phyloP scores from a whole-genome alignment of 2,888 invertebrate species.

The Dynastes hyllus region DNA sequence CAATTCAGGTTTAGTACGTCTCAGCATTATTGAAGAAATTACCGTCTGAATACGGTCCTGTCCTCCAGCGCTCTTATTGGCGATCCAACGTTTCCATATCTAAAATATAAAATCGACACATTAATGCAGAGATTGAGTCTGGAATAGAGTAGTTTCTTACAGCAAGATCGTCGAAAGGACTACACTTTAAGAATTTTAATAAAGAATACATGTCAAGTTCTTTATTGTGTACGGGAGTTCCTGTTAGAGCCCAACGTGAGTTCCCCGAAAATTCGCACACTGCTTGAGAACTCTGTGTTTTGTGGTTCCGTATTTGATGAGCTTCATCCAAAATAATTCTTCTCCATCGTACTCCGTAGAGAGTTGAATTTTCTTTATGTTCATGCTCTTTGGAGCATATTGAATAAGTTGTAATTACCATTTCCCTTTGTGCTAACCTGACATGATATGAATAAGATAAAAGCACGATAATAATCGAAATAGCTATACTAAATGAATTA shows the following conservation, averaged over 20 bases:
- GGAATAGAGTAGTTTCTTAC: conserved; percentile 66
- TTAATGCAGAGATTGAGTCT: too few relatives aligned
- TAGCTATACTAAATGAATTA: too few relatives aligned
- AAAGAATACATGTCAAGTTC: conserved; percentile 87
- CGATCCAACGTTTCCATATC: conserved; percentile 96
- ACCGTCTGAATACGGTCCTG: conserved; percentile 88
- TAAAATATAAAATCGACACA: conserved; percentile 59
- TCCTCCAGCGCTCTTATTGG: conserved; percentile 86
- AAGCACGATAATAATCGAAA: too few relatives aligned
- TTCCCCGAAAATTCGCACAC: conserved; percentile 78
- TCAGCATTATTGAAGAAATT: conserved; percentile 87
- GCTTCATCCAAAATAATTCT: conserved; percentile 95
- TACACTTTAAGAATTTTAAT: conserved; percentile 87
- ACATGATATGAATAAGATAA: conserved; percentile 8
- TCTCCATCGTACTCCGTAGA: conserved; percentile 86
- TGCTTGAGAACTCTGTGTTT: conserved; percentile 82
- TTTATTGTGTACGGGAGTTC: conserved; percentile 97
- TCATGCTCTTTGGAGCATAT: conserved; percentile 77
- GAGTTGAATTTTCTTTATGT: conserved; percentile 73
- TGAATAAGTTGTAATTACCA: conserved; percentile 93
- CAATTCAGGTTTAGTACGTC: conserved; percentile 90
- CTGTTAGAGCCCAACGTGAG: conserved; percentile 90
- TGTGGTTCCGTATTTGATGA: conserved; percentile 92
- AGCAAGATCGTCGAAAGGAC: conserved; percentile 90
- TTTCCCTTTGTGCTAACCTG: conserved; percentile 80